Evolutionary conservation across 1,140 invertebrate species (phyloP), one percentile per base, ranked within the genome.

Genomic region (Formica selysi): DNA sequence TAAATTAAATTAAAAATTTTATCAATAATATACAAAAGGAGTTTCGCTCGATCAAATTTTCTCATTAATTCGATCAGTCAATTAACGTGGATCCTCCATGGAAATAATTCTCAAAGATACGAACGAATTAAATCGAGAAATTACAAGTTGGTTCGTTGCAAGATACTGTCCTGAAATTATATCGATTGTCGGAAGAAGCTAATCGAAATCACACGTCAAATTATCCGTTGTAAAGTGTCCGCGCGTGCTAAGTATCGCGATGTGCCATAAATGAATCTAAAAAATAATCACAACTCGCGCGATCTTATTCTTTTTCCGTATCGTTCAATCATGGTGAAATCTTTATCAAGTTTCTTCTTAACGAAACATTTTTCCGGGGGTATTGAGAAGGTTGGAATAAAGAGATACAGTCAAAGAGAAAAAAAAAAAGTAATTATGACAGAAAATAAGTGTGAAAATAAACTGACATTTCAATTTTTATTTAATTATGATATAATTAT

Each of bases 151-250:
- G 13, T 5, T 81, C 11, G 26, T 8, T 16, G n/a, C 11, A 44
- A 41, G 19, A 71, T 44, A 4, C 26, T 19, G 61, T 59, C 10
- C 32, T 5, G 79, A 48, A 26, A 4, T 19, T 3, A n/a, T 22
- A 81, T 81, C 54, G 68, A 83, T 74, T 61, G 29, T 57, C 67
- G 38, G 38, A 81, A 61, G 26, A n/a, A n/a, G 3, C 19, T 81
- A 81, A 83, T 83, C 38, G 26, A 74, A 62, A 74, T 74, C 29
- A 29, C n/a, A 59, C 26, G 13, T 61, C 41, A 61, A 83, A 62
- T 74, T 81, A 61, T 32, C 8, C 19, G 0, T 41, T 48, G 22
- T 59, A 57, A 80, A 70, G 22, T 70, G 5, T 70, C 38, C 13
- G 16, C 51, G 54, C 26, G 68, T 81, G 54, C 26, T 71, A 71